These are phyloP conservation scores for Lydus trimaculatus DNA, from an alignment of 2,888 invertebrate genomes.

Conservation along the genomic window DNA sequence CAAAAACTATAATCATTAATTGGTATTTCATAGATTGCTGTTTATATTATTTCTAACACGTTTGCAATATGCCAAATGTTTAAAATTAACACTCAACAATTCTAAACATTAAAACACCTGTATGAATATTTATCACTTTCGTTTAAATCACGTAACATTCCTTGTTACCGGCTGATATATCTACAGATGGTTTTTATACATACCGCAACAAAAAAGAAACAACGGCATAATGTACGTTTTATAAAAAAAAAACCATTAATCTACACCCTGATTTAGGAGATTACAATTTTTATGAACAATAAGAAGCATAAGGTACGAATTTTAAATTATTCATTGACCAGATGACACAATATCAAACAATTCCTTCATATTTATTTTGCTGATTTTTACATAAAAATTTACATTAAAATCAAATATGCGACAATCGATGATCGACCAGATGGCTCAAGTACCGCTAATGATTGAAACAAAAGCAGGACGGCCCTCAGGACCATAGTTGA, in stretches of 20 bases:
- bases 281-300: background rate
- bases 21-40: constrained; percentile 12
- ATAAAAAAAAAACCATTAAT: background rate
- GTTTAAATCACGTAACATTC: constrained; percentile 29
- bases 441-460: constrained; percentile 49
- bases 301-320: background rate
- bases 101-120: constrained; percentile 33
- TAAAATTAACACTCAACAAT: constrained; percentile 28
- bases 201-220: background rate
- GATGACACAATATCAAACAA: background rate
- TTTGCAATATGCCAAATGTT: constrained; percentile 32
- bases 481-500: constrained; percentile 43
- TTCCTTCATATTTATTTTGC: constrained; percentile 30
- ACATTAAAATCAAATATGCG: constrained; percentile 43
- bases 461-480: constrained; percentile 51
- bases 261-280: background rate
- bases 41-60: constrained; percentile 25
- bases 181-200: constrained; percentile 18
- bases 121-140: constrained; percentile 34
- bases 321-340: background rate
- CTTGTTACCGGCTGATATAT: constrained; percentile 22
- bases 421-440: constrained; percentile 44
- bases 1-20: constrained; percentile 8
- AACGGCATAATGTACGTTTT: background rate
- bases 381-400: constrained; percentile 34